Evolutionary conservation across 1,140 invertebrate species (phyloP).

Genomic region (Phenacoccus solenopsis): DNA sequence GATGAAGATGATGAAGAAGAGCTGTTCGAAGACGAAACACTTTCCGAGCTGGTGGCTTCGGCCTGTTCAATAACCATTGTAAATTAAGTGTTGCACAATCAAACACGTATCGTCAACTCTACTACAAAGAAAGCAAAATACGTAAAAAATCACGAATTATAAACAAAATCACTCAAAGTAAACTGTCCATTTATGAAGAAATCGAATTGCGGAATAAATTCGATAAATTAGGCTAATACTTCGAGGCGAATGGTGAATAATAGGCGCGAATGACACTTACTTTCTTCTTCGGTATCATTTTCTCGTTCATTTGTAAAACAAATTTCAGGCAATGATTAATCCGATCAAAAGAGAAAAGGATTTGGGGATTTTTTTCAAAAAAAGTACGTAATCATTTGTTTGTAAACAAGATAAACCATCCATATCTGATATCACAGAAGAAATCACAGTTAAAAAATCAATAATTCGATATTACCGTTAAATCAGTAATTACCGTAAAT

Average conservation of each 20-base stretch:
- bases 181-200: too few species aligned
- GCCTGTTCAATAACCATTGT: background rate
- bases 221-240: too few species aligned
- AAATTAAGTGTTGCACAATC: too few species aligned
- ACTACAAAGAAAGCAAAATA: too few species aligned
- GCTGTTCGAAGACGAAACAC: conserved; percentile 21
- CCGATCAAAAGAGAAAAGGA: background rate
- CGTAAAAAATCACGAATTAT: too few species aligned
- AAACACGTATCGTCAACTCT: too few species aligned
- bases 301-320: background rate
- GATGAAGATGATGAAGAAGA: conserved; percentile 23
- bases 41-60: conserved; percentile 20
- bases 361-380: background rate
- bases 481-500: too few species aligned
- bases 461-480: too few species aligned
- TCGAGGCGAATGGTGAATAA: too few species aligned
- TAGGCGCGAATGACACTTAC: background rate
- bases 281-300: background rate
- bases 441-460: background rate
- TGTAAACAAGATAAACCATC: background rate
- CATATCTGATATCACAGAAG: background rate
- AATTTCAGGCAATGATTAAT: background rate
- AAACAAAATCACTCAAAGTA: too few species aligned
- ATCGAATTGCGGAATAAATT: too few species aligned
- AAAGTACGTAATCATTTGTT: conserved; percentile 15